A percentile compares a stretch with the other conserved stretches of the same genome.
Conservation (phyloP, 2,797 vertebrate genomes). For the Sebastes dallii region DNA sequence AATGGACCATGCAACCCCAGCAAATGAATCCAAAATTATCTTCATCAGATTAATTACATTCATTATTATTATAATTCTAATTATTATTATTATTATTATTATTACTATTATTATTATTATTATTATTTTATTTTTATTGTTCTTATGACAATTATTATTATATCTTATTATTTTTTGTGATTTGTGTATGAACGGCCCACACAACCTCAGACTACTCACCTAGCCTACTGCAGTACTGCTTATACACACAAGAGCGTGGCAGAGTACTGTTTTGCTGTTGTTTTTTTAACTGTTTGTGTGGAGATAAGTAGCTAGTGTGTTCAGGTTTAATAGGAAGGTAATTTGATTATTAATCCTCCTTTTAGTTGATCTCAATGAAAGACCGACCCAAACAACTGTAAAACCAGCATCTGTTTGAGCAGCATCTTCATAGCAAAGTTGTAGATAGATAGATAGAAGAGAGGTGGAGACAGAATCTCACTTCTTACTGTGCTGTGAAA, state of each 20-base stretch:
- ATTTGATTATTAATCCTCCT: not conserved
- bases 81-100: too few species aligned
- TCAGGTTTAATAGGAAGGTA: not conserved
- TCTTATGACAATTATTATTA: too few species aligned
- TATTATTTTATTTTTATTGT: too few species aligned
- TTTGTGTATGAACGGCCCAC: not conserved
- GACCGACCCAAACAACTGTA: too few species aligned
- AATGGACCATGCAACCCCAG: too few species aligned
- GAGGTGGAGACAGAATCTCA: too few species aligned
- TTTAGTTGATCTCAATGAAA: not conserved
- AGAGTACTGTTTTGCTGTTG: not conserved
- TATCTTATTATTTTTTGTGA: not conserved
- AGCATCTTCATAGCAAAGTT: not conserved
- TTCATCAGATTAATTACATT: not conserved
- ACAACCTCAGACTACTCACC: not conserved
- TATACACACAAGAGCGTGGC: constrained; percentile 19
- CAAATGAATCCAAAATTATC: not conserved
- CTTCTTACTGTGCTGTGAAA: too few species aligned
- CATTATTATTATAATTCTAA: too few species aligned
- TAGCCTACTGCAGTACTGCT: not conserved
- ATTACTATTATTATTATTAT: too few species aligned
- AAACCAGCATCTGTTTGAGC: not conserved
- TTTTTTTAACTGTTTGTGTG: not conserved
- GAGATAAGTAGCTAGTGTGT: not conserved
- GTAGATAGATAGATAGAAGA: too few species aligned